Percentiles rank a stretch among this genome's conserved stretches.
These are phyloP conservation scores for Oryzias javanicus DNA, from an alignment of 2,113 vertebrate genomes.

Conservation along the genomic window DNA sequence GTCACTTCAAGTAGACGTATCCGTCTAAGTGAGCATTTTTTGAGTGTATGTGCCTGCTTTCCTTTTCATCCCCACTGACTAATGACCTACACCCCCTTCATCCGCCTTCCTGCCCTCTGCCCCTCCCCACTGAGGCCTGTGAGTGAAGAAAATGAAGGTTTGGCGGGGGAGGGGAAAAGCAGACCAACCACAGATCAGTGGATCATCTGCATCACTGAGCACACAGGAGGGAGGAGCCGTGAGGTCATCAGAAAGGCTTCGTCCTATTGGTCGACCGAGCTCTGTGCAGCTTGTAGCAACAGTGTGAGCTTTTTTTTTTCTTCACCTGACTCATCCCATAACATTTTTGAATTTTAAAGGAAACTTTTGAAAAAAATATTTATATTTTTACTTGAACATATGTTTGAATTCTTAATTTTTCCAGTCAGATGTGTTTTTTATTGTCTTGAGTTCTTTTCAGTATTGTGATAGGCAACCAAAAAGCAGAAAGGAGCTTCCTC, in stretches of 20 bases:
- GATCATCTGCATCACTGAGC: constrained; percentile 69
- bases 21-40: background rate
- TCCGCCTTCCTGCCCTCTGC: constrained; percentile 17
- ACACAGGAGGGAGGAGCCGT: constrained; percentile 46
- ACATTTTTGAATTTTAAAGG: too few species aligned
- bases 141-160: constrained; percentile 46
- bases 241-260: constrained; percentile 47
- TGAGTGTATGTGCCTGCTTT: constrained; percentile 34
- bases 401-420: too few species aligned
- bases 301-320: background rate
- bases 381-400: too few species aligned
- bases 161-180: constrained; percentile 41
- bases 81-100: constrained; percentile 49
- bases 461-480: background rate
- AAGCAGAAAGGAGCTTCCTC: background rate
- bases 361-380: too few species aligned
- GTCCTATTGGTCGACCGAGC: constrained; percentile 37
- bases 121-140: constrained; percentile 24
- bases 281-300: constrained; percentile 5
- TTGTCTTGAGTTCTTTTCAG: too few species aligned
- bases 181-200: constrained; percentile 61
- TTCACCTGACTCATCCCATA: background rate
- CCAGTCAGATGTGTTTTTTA: too few species aligned
- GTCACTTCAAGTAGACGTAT: constrained; percentile 17
- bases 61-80: constrained; percentile 51